Base-by-base conservation (phyloP, 2,113 vertebrate genomes). In the Marmota monax region DNA sequence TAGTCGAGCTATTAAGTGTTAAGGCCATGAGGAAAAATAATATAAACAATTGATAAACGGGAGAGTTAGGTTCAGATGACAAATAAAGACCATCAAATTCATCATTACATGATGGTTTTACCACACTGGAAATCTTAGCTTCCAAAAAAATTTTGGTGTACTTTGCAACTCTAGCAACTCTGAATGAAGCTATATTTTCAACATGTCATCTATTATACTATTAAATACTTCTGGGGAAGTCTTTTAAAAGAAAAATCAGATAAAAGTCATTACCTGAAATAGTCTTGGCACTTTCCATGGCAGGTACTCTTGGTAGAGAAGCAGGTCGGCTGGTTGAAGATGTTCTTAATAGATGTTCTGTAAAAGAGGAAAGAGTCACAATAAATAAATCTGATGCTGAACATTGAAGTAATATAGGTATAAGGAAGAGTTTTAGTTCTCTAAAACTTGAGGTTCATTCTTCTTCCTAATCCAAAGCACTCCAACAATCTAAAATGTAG, bases 251-350 rank as follows among this genome's bases (percentile, higher is more conserved):
- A 72, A 37, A 45, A 20, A 27, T 20, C 88, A 48, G 73, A 29
- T 27, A n/a, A 7, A 79, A 74, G 78, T 39, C 92, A 93, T 96
- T 98, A 99, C 99, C 99, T 98, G 99, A 99, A 94, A 99, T 99
- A 14, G 99, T 95, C 97, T 99, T 99, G 95, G 99, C 98, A 96
- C 99, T 98, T 97, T 99, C 99, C 98, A 99, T 99, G 86, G 99
- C 99, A 22, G 99, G 99, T 63, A 99, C 99, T 96, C 99, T 99
- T 34, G 99, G 99, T 82, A 98, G 98, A n/a, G 99, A 98, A 0
- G 99, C 98, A 1, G 99, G 98, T 5, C 99, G 98, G 98, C 98
- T 99, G 42, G 99, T 98, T 1, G 99, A 99, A 1, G 99, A 98
- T 4, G 99, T 99, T 97, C 99, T 98, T 96, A 99, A 95, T 70